Percentiles rank a stretch among this genome's conserved stretches.
Conservation (phyloP, 2,797 vertebrate genomes). For the Manis pentadactyla region DNA sequence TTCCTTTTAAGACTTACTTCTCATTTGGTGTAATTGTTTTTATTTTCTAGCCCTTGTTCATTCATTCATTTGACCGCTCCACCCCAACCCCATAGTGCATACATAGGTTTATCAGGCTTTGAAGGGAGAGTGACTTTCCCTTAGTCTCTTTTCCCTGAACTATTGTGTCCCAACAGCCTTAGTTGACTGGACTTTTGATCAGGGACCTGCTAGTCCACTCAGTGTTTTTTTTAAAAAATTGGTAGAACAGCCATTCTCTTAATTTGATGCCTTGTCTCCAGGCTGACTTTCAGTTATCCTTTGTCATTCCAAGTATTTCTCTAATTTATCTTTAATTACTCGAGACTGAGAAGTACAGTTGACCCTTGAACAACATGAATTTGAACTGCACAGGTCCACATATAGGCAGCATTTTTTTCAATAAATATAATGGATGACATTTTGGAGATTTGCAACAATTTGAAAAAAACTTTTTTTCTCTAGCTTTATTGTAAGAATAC, state of each 20-base stretch:
- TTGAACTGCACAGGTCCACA: no score
- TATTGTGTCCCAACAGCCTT: background rate
- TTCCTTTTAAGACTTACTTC: background rate
- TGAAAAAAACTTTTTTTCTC: no score
- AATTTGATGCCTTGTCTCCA: background rate
- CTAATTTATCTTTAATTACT: background rate
- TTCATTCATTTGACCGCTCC: no score
- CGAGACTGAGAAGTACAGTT: background rate
- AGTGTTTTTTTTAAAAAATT: background rate
- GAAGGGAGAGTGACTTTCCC: background rate
- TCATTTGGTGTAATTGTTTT: background rate
- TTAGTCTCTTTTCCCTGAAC: background rate
- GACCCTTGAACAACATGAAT: no score
- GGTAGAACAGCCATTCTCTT: background rate
- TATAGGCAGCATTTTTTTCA: no score
- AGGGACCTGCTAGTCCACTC: background rate
- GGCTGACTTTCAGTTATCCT: background rate
- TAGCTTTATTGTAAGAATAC: no score
- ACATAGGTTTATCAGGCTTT: background rate
- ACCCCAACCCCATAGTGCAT: background rate
- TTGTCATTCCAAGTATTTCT: background rate
- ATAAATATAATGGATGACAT: no score
- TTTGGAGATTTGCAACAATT: no score
- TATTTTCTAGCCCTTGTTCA: background rate
- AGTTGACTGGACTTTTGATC: background rate